Evolutionary conservation across 1,140 invertebrate genomes (phyloP).

Genomic region (Bombus huntii): DNA sequence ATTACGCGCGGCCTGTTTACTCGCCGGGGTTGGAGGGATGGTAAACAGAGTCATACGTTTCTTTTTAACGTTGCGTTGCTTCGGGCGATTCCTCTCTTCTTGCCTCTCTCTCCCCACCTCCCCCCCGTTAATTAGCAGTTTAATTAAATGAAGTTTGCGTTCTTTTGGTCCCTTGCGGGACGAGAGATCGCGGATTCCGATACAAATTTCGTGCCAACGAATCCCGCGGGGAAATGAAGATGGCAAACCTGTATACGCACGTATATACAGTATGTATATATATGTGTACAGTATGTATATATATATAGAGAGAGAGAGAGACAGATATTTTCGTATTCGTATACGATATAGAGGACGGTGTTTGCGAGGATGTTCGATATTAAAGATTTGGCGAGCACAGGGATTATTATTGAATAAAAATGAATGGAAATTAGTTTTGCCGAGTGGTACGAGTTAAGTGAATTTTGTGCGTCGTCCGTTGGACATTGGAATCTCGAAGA

Average conservation of each 20-base stretch:
- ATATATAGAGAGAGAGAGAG: too few relatives aligned
- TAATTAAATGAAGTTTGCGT: slow-evolving; percentile 50
- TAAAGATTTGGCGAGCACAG: not conserved
- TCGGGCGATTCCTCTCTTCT: not conserved
- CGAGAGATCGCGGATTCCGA: slow-evolving; percentile 8
- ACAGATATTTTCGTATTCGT: too few relatives aligned
- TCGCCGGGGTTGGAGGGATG: slow-evolving; percentile 23
- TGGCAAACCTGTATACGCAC: not conserved
- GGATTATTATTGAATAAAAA: not conserved
- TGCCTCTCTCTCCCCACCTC: not conserved
- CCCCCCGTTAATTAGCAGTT: slow-evolving; percentile 40
- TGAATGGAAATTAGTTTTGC: too few relatives aligned
- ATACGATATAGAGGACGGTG: not conserved
- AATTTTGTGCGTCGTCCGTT: too few relatives aligned
- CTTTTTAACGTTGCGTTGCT: slow-evolving; percentile 35
- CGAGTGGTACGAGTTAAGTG: too few relatives aligned
- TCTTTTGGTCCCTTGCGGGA: slow-evolving; percentile 7
- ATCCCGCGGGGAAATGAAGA: not conserved
- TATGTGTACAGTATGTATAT: not conserved
- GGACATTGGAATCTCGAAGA: too few relatives aligned
- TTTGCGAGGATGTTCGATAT: not conserved
- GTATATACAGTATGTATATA: too few relatives aligned
- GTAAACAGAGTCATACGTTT: slow-evolving; percentile 54
- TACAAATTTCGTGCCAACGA: slow-evolving; percentile 3
- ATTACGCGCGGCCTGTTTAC: slow-evolving; percentile 47